Base-by-base conservation (phyloP, 2,888 invertebrate genomes). In the Plagodis pulveraria region DNA sequence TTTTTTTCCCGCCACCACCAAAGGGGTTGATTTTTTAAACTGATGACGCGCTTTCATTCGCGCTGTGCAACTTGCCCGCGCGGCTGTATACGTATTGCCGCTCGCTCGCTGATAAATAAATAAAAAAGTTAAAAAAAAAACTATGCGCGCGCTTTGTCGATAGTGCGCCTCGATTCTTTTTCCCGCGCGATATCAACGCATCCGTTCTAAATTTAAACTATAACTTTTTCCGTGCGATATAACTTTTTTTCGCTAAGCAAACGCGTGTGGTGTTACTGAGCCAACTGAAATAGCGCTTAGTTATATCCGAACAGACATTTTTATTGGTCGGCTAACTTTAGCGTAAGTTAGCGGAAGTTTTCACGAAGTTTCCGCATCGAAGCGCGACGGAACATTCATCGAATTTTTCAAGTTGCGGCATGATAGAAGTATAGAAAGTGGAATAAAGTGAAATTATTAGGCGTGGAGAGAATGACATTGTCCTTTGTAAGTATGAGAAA, bases 21-120 rank as follows among this genome's bases (percentile, higher is more conserved):
- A 93, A 90, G 91, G 93, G 91, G 92, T 93, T 93, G 93, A 93
- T 93, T 93, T 93, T 93, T 93, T 93, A 93, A 93, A 93, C 92
- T 92, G 93, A 93, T 93, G 93, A 93, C 93, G 93, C 92, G 93
- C 92, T 91, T 92, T 90, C 93, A 93, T 93, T 93, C 88, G 90
- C 90, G 89, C 87, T 85, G 88, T 91, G 93, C 93, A 91, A 91
- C 88, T 93, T 87, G 83, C 84, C 85, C 86, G 92, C 89, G 89
- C 91, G 90, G 91, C 86, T 91, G 91, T 91, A 88, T 87, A 22
- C 22, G 89, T 87, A 87, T 86, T 75, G 80, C 82, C 80, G 82
- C 74, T 77, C 83, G 60, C 48, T 60, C 52, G 84, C 81, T 81
- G 88, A 89, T 91, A 91, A 90, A 91, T 87, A 90, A 87, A 89